phyloP scores from a whole-genome alignment of 2,888 invertebrate genomes.

The Orthosia gothica region DNA sequence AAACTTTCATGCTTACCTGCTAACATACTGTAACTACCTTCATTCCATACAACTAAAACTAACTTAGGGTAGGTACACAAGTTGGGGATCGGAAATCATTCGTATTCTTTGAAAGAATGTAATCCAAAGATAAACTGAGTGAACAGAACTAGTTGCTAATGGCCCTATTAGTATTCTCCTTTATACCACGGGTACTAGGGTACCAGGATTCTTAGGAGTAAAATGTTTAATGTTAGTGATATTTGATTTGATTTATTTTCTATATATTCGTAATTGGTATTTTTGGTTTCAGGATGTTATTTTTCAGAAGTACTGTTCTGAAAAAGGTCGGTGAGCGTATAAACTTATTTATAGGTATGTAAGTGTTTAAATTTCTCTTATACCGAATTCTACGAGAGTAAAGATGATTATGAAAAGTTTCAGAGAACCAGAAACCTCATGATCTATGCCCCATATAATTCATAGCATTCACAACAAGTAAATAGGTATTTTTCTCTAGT shows the following conservation, averaged over 20 bases:
- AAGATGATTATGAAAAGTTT: too few species aligned
- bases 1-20: slow-evolving; percentile 2
- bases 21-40: slow-evolving; percentile 12
- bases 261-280: neutral
- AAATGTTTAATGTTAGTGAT: neutral
- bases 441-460: neutral
- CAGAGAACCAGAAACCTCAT: neutral
- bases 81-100: slow-evolving; percentile 31
- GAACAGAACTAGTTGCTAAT: slow-evolving; percentile 19
- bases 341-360: too few species aligned
- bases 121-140: slow-evolving; percentile 23
- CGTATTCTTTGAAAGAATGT: slow-evolving; percentile 26
- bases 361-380: too few species aligned
- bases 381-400: too few species aligned
- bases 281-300: neutral
- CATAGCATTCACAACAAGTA: neutral
- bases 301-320: neutral
- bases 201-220: neutral
- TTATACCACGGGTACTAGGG: slow-evolving; percentile 7
- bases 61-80: slow-evolving; percentile 22
- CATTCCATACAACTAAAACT: slow-evolving; percentile 27
- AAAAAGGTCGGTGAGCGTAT: too few species aligned
- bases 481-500: neutral
- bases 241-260: slow-evolving; percentile 5
- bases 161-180: slow-evolving; percentile 22